Base-by-base conservation (phyloP, 2,113 vertebrate genomes). In the Dromas ardeola region DNA sequence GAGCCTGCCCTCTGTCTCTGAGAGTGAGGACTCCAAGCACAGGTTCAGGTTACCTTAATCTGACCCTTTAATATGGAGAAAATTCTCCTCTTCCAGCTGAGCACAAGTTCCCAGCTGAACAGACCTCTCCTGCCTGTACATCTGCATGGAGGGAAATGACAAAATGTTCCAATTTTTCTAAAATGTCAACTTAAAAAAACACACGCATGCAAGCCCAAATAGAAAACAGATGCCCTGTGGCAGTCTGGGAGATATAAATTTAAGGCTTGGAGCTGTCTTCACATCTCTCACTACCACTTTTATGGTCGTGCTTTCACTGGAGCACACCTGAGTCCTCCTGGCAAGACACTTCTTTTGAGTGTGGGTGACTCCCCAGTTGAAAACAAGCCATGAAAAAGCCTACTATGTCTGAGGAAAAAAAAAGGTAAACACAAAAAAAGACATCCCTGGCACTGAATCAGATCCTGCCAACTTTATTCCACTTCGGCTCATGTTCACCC, bases 231-330 rank as follows among this genome's bases (percentile, higher is more conserved):
- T 90, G 92, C 85, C 83, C 74, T 5, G 11, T 56, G 38, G 63
- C 88, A 81, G 71, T n/a, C 22, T 36, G 58, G 45, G 74, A 86
- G 90, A 80, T 42, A 67, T 80, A 88, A 96, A 92, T 90, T 69
- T 53, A 85, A 73, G 53, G 29, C 58, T 58, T 91, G 88, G 92
- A 95, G 90, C 88, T 94, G 92, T 96, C 95, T 93, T 86, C 96
- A 78, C 81, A n/a, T 88, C 90, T 45, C 90, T 96, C 79, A 61
- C 45, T 50, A 77, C 88, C 92, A 88, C 81, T 92, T 96, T 91
- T 84, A 80, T 10, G 67, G 45, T 43, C n/a, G 81, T 88, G 85
- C 71, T 95, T 88, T 86, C 58, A 4, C 79, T 77, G 85, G 67
- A 70, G 85, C 45, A 45, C 71, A 95, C 95, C 85, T 87, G 96